phyloP scores from a whole-genome alignment of 2,113 vertebrate species.

The Ptyas mucosa region DNA sequence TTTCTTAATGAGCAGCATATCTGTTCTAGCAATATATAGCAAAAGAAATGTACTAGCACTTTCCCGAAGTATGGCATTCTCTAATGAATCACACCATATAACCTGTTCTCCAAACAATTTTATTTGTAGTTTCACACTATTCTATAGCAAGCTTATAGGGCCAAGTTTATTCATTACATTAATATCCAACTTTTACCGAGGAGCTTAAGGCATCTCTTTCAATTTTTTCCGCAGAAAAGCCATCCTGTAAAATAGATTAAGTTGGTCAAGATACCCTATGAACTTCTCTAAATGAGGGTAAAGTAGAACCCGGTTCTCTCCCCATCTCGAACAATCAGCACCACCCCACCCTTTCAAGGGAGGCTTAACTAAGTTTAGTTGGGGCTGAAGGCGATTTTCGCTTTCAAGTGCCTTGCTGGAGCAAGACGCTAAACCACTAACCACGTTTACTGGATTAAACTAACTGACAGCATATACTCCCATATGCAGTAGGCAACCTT shows the following conservation, averaged over 20 bases:
- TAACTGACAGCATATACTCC: not conserved
- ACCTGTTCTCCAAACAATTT: not conserved
- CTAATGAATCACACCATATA: not conserved
- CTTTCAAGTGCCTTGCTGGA: not conserved
- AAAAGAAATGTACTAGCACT: not conserved
- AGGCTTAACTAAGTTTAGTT: too few relatives aligned
- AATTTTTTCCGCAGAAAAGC: too few relatives aligned
- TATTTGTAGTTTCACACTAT: not conserved
- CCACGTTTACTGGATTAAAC: not conserved
- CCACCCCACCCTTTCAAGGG: not conserved
- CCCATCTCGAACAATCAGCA: not conserved
- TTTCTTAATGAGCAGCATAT: not conserved
- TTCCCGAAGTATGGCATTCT: not conserved
- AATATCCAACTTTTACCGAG: not conserved
- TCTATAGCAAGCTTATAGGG: not conserved
- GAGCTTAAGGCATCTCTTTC: not conserved
- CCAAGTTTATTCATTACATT: not conserved
- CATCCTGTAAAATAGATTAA: not conserved
- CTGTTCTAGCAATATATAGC: not conserved
- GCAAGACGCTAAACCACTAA: not conserved
- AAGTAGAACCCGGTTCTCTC: not conserved
- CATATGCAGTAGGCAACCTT: too few relatives aligned
- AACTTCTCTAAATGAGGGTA: not conserved
- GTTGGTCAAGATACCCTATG: not conserved
- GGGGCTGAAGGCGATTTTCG: not conserved